Conservation (phyloP, 2,888 invertebrate genomes). For the Ligdia adustata region DNA sequence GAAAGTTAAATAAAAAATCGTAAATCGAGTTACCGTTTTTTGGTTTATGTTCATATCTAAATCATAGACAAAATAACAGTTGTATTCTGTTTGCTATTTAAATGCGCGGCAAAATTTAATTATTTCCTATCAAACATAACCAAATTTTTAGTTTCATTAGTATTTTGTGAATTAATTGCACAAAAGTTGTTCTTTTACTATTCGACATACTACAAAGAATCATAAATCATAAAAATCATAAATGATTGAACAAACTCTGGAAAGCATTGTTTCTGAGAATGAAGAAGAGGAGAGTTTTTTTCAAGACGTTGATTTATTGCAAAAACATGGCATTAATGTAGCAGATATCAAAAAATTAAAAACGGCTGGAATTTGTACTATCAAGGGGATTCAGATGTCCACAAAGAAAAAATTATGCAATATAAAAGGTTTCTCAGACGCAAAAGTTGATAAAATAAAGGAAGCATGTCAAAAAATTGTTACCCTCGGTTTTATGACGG, state of each 20-base stretch:
- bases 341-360: slow-evolving; percentile 92
- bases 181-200: too few relatives aligned
- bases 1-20: too few relatives aligned
- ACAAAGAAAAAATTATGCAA: slow-evolving; percentile 88
- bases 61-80: slow-evolving; percentile 2
- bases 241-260: slow-evolving; percentile 72
- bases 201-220: too few relatives aligned
- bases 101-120: slow-evolving; percentile 40
- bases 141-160: too few relatives aligned
- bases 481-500: slow-evolving; percentile 88
- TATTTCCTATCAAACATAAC: too few relatives aligned
- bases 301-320: slow-evolving; percentile 88
- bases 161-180: too few relatives aligned
- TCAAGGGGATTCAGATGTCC: slow-evolving; percentile 92
- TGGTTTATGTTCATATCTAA: neutral
- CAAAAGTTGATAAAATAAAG: slow-evolving; percentile 91
- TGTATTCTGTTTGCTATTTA: neutral
- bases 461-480: slow-evolving; percentile 88
- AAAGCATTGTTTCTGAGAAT: slow-evolving; percentile 75
- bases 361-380: slow-evolving; percentile 89
- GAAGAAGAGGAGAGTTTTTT: slow-evolving; percentile 88
- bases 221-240: slow-evolving; percentile 2
- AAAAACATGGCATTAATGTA: slow-evolving; percentile 86
- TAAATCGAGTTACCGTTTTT: too few relatives aligned
- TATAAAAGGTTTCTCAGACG: slow-evolving; percentile 90